Evolutionary conservation across 1,140 invertebrate species (phyloP).

Genomic region (Oscheius sp.): DNA sequence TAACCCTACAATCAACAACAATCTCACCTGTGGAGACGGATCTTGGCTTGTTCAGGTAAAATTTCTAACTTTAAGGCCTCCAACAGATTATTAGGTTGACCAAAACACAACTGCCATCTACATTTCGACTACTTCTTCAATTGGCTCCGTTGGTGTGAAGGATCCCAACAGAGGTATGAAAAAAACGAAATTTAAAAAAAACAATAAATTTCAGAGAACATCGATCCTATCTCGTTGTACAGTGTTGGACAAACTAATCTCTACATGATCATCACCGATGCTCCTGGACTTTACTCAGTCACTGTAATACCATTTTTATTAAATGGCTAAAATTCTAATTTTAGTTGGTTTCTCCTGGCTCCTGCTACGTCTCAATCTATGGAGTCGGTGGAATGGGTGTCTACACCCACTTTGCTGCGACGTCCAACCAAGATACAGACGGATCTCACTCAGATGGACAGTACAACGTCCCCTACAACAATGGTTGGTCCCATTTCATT

Average conservation of each 20-base stretch:
- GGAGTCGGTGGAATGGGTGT: constrained; percentile 15
- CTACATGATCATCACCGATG: constrained; percentile 1
- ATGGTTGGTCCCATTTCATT: constrained; percentile 1
- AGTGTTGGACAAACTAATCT: constrained; percentile 17
- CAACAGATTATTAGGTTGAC: constrained; percentile 12
- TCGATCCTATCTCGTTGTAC: background rate
- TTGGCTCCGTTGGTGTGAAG: constrained; percentile 14
- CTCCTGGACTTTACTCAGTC: constrained; percentile 27
- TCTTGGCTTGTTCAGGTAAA: constrained; percentile 6
- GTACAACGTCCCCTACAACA: background rate
- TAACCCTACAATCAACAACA: constrained; percentile 15
- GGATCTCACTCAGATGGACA: constrained; percentile 28
- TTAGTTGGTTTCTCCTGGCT: constrained; percentile 15
- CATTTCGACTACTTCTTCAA: background rate
- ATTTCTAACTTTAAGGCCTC: background rate
- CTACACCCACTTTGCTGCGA: constrained; percentile 23
- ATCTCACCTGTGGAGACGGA: background rate
- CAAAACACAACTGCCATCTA: constrained; percentile 22
- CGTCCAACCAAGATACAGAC: constrained; percentile 16
- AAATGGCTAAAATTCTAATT: background rate
- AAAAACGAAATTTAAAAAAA: background rate
- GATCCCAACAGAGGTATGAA: constrained; percentile 13
- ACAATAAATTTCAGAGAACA: background rate
- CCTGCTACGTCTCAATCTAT: constrained; percentile 28
- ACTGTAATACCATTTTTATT: constrained; percentile 2